Evolutionary conservation across 2,113 vertebrate species (phyloP), one percentile per base, ranked within the genome.

Genomic region (Otis tarda): DNA sequence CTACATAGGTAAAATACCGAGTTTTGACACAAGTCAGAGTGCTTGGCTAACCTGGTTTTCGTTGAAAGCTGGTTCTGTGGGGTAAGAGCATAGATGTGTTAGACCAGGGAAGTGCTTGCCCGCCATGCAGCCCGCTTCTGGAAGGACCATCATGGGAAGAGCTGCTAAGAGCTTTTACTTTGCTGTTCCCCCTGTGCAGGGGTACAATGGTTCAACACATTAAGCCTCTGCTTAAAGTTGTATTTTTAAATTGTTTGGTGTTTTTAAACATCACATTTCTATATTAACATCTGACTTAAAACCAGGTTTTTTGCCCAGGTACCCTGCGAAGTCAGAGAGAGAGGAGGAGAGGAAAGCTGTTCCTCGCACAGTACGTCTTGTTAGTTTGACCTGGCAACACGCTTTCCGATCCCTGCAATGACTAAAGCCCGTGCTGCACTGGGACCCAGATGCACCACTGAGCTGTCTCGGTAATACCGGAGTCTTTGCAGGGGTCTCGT

Each of bases 361-460:
- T 39, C 15, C n/a, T 83, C 4, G 0, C 27, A 27, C 27, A 25
- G 37, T 28, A 11, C 0, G 0, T 30, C 39, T 27, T 45, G 31
- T 16, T 63, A 47, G 25, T 68, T 80, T 64, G 41, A 64, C 17
- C 55, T 67, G 64, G 68, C 45, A 56, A 15, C n/a, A 5, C 0
- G 0, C 39, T 67, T 65, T 53, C 41, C 0, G 2, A 18, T 37
- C 30, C 23, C n/a, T 31, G 30, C 37, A 35, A 60, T 19, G 60
- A 6, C 75, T n/a, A 6, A 47, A 92, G 47, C 30, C 52, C 1
- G 0, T 15, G 12, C 30, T 79, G 45, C 12, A 0, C 21, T 30
- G 31, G 59, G 43, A 64, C 52, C n/a, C 60, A 64, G 78, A 1
- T 0, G 4, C 7, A 14, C 13, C 7, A 3, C 57, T 24, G 87